Evolutionary conservation across 2,113 vertebrate genomes (phyloP), one percentile per base, ranked within the genome.

Genomic region (Polypterus senegalus): DNA sequence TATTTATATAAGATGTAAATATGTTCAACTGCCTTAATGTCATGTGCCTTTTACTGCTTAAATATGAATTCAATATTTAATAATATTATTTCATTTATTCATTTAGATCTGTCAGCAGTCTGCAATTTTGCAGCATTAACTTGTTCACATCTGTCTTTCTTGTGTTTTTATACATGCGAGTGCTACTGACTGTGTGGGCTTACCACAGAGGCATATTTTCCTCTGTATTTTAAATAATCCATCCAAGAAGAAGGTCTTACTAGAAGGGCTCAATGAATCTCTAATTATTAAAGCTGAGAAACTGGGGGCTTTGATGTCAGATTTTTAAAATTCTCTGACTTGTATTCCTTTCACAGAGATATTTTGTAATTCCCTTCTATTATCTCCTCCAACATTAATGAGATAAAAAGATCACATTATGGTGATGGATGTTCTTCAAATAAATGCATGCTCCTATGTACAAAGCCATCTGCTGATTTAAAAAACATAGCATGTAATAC

Each of bases 391-490:
- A 86, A 91, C 90, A 89, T 91, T 91, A 92, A 91, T 89, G 90
- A 90, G 88, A 91, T 90, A 89, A 92, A 91, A 92, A 90, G 88
- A 89, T 86, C 88, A 88, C 88, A 92, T 87, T 86, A 87, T 81
- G 77, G 86, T 79, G 77, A 86, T 88, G 86, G 87, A 90, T 88
- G 87, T 89, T 87, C 86, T 89, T 84, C 85, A 89, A 85, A 89
- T 89, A 88, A 89, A 89, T 90, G 88, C 91, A 88, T 86, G 81
- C 87, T 91, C 91, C 82, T 84, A 84, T 85, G 85, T 91, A 82
- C 80, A 85, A 86, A 91, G 90, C 93, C 90, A 91, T 87, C 91
- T 92, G 89, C 89, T 94, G 91, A 89, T 91, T 91, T 88, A 80
- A 83, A 89, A 89, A 88, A 90, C 88, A 88, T 86, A 88, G 85